These are phyloP conservation scores for Leptopilina syphax DNA, from an alignment of 2,888 invertebrate species.

Conservation along the genomic window DNA sequence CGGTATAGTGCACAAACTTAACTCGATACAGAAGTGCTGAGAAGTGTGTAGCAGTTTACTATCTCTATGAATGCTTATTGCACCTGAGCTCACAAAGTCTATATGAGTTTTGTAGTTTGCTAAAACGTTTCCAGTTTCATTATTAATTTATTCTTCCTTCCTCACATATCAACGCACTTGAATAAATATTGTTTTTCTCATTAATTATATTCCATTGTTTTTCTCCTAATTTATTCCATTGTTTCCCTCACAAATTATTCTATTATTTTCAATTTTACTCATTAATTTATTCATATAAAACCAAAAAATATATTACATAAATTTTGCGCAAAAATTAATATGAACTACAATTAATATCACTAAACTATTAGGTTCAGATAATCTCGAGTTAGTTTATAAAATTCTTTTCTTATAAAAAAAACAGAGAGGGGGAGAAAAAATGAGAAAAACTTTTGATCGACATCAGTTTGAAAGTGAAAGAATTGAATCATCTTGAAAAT, in stretches of 20 bases:
- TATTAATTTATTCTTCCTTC: slow-evolving; percentile 15
- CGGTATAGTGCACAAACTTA: background rate
- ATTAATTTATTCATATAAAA: no score
- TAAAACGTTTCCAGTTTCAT: slow-evolving; percentile 12
- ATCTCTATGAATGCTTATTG: slow-evolving; percentile 27
- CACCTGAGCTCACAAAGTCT: slow-evolving; percentile 31
- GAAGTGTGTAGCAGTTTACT: background rate
- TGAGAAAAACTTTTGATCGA: background rate
- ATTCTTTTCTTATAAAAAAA: no score
- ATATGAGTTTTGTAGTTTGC: background rate
- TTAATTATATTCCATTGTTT: no score
- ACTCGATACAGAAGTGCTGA: slow-evolving; percentile 4
- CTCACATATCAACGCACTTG: background rate
- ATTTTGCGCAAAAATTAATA: no score
- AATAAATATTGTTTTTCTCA: background rate
- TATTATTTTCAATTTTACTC: no score
- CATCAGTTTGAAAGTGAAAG: background rate
- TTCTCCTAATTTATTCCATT: no score
- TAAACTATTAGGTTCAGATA: no score
- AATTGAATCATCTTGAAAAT: slow-evolving; percentile 17
- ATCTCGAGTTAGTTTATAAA: no score
- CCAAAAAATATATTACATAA: no score
- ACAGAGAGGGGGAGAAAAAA: no score
- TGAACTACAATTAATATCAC: no score
- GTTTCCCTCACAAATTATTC: no score